Base-by-base conservation (phyloP, 1,140 invertebrate genomes). In the Bilobella aurantiaca region DNA sequence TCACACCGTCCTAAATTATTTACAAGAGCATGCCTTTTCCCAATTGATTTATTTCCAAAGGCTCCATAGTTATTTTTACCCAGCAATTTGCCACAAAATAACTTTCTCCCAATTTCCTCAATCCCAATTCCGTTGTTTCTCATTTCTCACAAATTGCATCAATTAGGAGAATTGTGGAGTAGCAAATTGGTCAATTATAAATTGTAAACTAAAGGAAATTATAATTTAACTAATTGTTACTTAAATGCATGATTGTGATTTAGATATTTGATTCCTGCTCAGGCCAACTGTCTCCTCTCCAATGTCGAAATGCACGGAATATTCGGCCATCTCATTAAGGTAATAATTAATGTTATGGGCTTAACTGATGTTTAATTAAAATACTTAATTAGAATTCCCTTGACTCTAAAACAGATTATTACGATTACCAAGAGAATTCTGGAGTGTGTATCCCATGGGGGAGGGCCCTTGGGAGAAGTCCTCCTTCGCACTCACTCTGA, bases 211-310 rank as follows among this genome's bases (percentile, higher is more conserved):
- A 8, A 42, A 12, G n/a, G n/a, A 42, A n/a, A 42, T 8, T 12
- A 42, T 8, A 42, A 42, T 12, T 12, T 42, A 42, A 12, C 8
- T 8, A 42, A 42, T 42, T 42, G 8, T n/a, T 42, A 8, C n/a
- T 42, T 8, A 42, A 12, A 12, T 42, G 8, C 37, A 42, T 12
- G 37, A n/a, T 65, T 68, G 23, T 59, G 69, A 60, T 67, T 67
- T 47, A 56, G 71, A 18, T 72, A 72, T 37, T 57, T 72, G 27
- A 72, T 72, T 53, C 71, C 71, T 28, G 71, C 71, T n/a, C 68
- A 70, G 64, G 62, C 66, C 23, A 73, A 67, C 30, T 59, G 57
- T 28, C 49, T 73, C 58, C 64, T 73, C 49, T 67, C 65, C 5
- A 63, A 61, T 5, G 66, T 62, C 56, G 71, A 73, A 49, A 68